Conservation (phyloP, 2,113 vertebrate genomes). For the Cervus canadensis region DNA sequence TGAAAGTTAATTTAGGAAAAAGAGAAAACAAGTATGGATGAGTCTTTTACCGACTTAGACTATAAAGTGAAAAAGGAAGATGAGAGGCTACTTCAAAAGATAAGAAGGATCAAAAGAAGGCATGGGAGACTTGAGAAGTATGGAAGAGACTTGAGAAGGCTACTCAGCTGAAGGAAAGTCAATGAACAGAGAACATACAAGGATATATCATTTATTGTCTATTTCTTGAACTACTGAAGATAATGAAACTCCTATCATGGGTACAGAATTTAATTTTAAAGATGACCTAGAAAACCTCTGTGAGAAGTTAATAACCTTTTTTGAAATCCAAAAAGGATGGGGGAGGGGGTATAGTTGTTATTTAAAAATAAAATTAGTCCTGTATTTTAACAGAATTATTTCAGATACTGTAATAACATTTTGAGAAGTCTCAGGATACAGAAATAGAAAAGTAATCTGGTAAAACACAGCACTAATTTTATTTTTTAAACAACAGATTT, state of each 20-base stretch:
- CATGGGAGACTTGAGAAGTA: background rate
- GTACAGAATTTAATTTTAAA: slow-evolving; percentile 33
- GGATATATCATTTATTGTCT: background rate
- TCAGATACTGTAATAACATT: slow-evolving; percentile 43
- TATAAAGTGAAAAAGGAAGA: background rate
- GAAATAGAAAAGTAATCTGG: slow-evolving; percentile 40
- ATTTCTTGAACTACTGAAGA: background rate
- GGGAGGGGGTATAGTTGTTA: background rate
- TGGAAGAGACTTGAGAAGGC: background rate
- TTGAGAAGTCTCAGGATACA: slow-evolving; percentile 43
- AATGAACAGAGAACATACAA: background rate
- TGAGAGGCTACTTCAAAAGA: background rate
- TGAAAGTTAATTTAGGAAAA: slow-evolving; percentile 19
- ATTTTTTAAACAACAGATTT: slow-evolving; percentile 53
- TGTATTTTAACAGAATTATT: slow-evolving; percentile 59
- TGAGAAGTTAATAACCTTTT: slow-evolving; percentile 20
- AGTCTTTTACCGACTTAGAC: background rate
- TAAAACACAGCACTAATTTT: slow-evolving; percentile 39
- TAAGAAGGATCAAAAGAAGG: background rate
- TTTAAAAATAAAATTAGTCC: slow-evolving; percentile 56
- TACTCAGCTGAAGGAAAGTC: background rate
- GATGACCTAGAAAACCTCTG: background rate
- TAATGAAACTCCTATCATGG: background rate
- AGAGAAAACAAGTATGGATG: background rate
- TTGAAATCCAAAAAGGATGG: background rate